These are phyloP conservation scores for Gymnobelideus leadbeateri DNA, from an alignment of 2,113 vertebrate species.

Conservation along the genomic window DNA sequence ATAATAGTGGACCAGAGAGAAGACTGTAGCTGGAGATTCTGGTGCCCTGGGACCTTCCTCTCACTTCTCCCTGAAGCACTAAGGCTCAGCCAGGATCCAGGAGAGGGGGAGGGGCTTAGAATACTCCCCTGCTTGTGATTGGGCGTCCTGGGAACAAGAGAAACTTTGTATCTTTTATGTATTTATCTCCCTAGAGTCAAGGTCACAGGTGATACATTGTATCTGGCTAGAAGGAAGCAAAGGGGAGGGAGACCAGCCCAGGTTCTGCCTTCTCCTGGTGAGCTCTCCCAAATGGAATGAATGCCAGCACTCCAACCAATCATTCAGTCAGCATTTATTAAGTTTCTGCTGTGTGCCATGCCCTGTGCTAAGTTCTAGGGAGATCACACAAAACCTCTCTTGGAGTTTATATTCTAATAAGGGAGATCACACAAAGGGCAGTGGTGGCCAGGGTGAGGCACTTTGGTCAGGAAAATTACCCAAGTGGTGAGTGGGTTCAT, in stretches of 20 bases:
- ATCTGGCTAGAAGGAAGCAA: not conserved
- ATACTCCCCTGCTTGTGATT: not conserved
- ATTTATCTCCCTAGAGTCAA: not conserved
- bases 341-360: not conserved
- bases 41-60: not conserved
- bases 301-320: not conserved
- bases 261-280: not conserved
- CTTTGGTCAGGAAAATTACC: too few species aligned
- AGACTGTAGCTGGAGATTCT: not conserved
- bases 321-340: not conserved
- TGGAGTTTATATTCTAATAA: too few species aligned
- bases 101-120: not conserved
- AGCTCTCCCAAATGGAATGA: too few species aligned
- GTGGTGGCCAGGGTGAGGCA: too few species aligned
- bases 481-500: too few species aligned
- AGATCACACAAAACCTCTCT: too few species aligned
- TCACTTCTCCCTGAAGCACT: too few species aligned
- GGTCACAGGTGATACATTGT: not conserved
- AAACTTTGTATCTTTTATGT: not conserved
- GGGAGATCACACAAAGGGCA: too few species aligned
- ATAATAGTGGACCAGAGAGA: not conserved
- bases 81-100: too few species aligned
- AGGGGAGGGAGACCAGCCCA: too few species aligned
- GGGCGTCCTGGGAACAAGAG: not conserved
- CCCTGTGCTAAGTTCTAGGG: too few species aligned